Evolutionary conservation across 1,140 invertebrate species (phyloP).

Genomic region (Polyergus mexicanus): DNA sequence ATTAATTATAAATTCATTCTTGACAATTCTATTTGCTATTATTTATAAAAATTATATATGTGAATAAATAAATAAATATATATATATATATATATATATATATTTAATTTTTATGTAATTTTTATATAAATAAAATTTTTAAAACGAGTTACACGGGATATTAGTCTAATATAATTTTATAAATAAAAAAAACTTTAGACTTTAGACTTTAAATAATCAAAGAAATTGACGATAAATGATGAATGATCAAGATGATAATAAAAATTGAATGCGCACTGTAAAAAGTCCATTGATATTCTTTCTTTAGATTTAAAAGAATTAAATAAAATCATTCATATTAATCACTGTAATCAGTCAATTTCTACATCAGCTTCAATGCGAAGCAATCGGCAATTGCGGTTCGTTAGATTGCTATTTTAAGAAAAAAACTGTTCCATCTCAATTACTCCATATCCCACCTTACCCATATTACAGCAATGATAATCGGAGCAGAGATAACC

Average conservation of each 20-base stretch:
- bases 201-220: neutral
- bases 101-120: neutral
- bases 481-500: neutral
- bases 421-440: neutral
- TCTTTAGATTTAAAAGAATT: neutral
- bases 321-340: neutral
- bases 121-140: conserved; percentile 18
- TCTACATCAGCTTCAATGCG: neutral
- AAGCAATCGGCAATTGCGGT: conserved; percentile 16
- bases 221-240: neutral
- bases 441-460: neutral
- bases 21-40: neutral
- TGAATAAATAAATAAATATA: neutral
- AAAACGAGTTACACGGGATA: neutral
- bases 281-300: neutral
- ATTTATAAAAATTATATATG: neutral
- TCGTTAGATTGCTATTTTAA: conserved; percentile 7
- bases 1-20: neutral
- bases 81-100: neutral
- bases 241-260: neutral
- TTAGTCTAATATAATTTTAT: neutral
- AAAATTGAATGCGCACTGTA: neutral
- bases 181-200: too few species aligned
- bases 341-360: conserved; percentile 1
- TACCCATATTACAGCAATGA: neutral